A percentile compares a stretch with the other conserved stretches of the same genome.
Conservation (phyloP, 2,888 invertebrate species). For the Cyrtodaria siliqua region DNA sequence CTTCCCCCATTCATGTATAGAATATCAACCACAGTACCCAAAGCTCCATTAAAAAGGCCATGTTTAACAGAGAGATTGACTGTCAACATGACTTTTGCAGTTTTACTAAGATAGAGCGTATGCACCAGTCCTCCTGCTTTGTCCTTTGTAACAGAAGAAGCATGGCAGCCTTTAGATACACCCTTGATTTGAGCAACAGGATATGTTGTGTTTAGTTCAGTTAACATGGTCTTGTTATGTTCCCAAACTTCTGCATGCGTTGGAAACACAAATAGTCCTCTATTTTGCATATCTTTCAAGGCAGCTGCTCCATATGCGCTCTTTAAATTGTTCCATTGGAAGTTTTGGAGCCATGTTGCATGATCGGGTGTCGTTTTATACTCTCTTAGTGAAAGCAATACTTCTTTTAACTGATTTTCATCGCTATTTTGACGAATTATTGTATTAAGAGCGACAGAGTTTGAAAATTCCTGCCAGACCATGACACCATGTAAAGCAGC, state of each 20-base stretch:
- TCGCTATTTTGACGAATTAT: constrained; percentile 44
- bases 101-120: background rate
- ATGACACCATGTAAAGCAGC: constrained; percentile 52
- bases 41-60: constrained; percentile 63
- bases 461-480: constrained; percentile 46
- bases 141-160: background rate
- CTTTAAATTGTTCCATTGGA: constrained; percentile 43
- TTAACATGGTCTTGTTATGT: constrained; percentile 20
- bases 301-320: background rate
- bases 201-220: constrained; percentile 20
- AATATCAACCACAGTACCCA: constrained; percentile 51
- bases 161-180: constrained; percentile 38
- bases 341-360: constrained; percentile 52
- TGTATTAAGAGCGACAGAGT: constrained; percentile 26
- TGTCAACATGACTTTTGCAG: background rate
- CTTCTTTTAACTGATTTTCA: constrained; percentile 20
- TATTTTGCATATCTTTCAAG: too few species aligned
- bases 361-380: constrained; percentile 30
- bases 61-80: constrained; percentile 33
- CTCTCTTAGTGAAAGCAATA: constrained; percentile 38
- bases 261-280: constrained; percentile 16
- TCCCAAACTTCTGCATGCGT: constrained; percentile 5
- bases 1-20: background rate
- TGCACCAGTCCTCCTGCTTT: background rate
- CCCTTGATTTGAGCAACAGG: constrained; percentile 52